These are phyloP conservation scores for Aix galericulata DNA, from an alignment of 2,113 vertebrate genomes.

Conservation along the genomic window DNA sequence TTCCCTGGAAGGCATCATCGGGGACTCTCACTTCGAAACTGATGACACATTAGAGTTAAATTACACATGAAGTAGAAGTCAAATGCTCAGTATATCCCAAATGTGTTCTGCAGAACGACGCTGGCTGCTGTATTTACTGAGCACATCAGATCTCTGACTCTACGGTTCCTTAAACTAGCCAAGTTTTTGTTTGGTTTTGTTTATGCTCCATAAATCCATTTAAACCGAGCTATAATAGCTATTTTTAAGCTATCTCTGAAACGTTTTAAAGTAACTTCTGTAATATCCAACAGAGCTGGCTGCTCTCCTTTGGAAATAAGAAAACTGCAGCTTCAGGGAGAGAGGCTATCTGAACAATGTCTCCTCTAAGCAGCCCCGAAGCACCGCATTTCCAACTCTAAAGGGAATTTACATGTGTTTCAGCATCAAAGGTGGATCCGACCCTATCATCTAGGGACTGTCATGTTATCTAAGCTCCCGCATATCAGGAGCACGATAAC, in stretches of 20 bases:
- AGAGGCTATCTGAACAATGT: constrained; percentile 36
- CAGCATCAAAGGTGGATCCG: constrained; percentile 47
- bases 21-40: not conserved
- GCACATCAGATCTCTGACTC: not conserved
- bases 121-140: not conserved
- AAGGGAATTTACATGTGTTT: constrained; percentile 60
- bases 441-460: constrained; percentile 49
- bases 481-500: constrained; percentile 55
- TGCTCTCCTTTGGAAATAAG: constrained; percentile 30
- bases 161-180: not conserved
- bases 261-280: constrained; percentile 24
- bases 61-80: not conserved
- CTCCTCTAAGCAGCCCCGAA: constrained; percentile 39
- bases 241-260: constrained; percentile 38
- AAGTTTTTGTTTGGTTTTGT: constrained; percentile 5
- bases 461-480: constrained; percentile 50
- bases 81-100: not conserved
- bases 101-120: not conserved
- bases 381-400: constrained; percentile 41
- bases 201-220: constrained; percentile 24
- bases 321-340: constrained; percentile 15
- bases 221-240: not conserved
- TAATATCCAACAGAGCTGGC: constrained; percentile 22
- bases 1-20: constrained; percentile 23
- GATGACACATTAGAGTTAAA: constrained; percentile 1